Evolutionary conservation across 2,888 invertebrate species (phyloP).

Genomic region (Eupithecia dodoneata): DNA sequence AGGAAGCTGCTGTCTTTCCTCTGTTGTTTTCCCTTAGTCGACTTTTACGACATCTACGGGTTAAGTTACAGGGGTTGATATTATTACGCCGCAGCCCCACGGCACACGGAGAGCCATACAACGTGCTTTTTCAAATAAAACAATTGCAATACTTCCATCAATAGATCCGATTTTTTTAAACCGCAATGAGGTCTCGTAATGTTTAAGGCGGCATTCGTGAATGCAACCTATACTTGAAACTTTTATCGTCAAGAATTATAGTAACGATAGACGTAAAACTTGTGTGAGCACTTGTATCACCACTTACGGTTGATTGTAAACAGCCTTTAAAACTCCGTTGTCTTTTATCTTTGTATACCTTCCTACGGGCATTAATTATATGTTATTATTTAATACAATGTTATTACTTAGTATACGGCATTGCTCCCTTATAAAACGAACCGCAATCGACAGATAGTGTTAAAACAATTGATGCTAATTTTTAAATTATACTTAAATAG

Average conservation of each 20-base stretch:
- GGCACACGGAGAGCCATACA: too few species aligned
- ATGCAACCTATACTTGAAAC: background rate
- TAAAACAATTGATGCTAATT: slow-evolving; percentile 54
- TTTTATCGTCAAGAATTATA: background rate
- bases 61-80: too few species aligned
- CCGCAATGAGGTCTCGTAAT: background rate
- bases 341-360: slow-evolving; percentile 71
- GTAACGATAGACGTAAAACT: slow-evolving; percentile 38
- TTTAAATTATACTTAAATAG: slow-evolving; percentile 64
- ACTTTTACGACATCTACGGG: too few species aligned
- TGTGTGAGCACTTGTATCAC: slow-evolving; percentile 65
- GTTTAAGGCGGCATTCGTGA: background rate
- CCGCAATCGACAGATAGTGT: slow-evolving; percentile 64
- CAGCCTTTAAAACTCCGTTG: slow-evolving; percentile 79
- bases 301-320: slow-evolving; percentile 78
- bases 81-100: too few species aligned
- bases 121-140: too few species aligned
- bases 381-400: slow-evolving; percentile 81
- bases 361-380: slow-evolving; percentile 68
- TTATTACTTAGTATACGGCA: slow-evolving; percentile 72
- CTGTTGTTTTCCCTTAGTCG: too few species aligned
- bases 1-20: too few species aligned
- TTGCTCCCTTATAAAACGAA: slow-evolving; percentile 63
- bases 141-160: too few species aligned
- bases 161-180: background rate